A percentile compares a stretch with the other conserved stretches of the same genome.
These are phyloP conservation scores for Trinorchestia longiramus DNA, from an alignment of 1,140 invertebrate genomes.

Conservation along the genomic window DNA sequence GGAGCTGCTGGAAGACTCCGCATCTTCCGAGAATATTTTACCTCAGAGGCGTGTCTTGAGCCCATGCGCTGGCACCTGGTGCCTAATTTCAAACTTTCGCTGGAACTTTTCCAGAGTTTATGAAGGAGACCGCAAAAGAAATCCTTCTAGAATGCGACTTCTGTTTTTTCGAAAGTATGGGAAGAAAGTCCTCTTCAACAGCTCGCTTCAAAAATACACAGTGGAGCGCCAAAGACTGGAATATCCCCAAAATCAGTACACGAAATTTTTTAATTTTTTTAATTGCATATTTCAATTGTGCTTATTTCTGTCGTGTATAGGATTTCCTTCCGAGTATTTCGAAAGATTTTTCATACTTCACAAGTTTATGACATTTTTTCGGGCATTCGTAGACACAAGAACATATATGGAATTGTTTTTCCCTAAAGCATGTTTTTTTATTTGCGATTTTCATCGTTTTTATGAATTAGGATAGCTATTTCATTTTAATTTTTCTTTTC, in stretches of 20 bases:
- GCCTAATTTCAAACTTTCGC: constrained; percentile 41
- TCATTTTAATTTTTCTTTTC: no score
- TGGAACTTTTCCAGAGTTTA: constrained; percentile 1
- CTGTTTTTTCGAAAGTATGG: not conserved
- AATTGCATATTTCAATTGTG: not conserved
- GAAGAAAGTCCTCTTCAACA: not conserved
- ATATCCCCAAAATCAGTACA: not conserved
- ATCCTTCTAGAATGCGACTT: not conserved
- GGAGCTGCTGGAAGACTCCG: not conserved
- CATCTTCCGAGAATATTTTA: not conserved
- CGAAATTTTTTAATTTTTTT: not conserved
- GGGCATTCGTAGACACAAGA: no score
- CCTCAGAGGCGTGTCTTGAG: not conserved
- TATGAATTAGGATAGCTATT: no score
- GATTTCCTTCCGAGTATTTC: not conserved
- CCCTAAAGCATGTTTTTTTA: no score
- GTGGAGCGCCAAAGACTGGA: not conserved
- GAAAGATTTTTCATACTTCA: no score
- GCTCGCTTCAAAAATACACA: not conserved
- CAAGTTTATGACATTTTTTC: no score
- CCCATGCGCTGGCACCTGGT: not conserved
- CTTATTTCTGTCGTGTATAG: not conserved
- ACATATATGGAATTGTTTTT: no score
- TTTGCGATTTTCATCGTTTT: no score
- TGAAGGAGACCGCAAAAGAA: constrained; percentile 39